Evolutionary conservation across 2,113 vertebrate genomes (phyloP), one percentile per base, ranked within the genome.

Genomic region (Pteropus alecto): DNA sequence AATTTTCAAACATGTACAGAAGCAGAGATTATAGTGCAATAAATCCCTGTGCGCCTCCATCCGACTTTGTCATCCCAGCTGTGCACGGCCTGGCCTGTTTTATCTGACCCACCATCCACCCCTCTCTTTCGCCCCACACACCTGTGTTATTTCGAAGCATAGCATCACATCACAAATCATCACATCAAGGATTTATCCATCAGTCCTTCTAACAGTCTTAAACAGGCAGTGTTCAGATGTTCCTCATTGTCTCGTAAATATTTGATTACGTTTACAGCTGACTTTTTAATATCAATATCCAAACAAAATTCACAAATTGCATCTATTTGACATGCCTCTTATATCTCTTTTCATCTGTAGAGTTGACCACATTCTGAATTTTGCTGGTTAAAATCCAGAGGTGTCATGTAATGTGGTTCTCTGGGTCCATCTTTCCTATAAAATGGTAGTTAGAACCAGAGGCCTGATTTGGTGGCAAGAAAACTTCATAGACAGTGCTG

Each of bases 251-350:
- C 56, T 83, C 38, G 24, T 22, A 90, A 46, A 71, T 26, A 4
- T 48, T 22, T 41, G n/a, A 54, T 60, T 21, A 26, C 43, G 54
- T 95, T 79, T 70, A 78, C 30, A 41, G 51, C n/a, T 74, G 35
- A 14, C 26, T 90, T 70, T 21, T 87, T 74, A 68, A 8, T 74
- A 51, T 90, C 19, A 51, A 13, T 33, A 89, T 83, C 82, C 43
- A 73, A 81, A 41, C n/a, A 91, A 78, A 33, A 18, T 11, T 11
- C 16, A 68, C 9, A 76, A 63, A 51, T 3, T n/a, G 35, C 87
- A 71, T 70, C 90, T 43, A 24, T 79, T 67, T 61, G 19, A 94
- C 77, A 81, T 21, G 46, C 24, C 60, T 94, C 87, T 78, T 83
- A 41, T 68, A 21, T 63, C 41, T 94, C 82, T 81, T 91, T 85